Evolutionary conservation across 2,888 invertebrate species (phyloP).

Genomic region (Pseudeuparius sepicola): DNA sequence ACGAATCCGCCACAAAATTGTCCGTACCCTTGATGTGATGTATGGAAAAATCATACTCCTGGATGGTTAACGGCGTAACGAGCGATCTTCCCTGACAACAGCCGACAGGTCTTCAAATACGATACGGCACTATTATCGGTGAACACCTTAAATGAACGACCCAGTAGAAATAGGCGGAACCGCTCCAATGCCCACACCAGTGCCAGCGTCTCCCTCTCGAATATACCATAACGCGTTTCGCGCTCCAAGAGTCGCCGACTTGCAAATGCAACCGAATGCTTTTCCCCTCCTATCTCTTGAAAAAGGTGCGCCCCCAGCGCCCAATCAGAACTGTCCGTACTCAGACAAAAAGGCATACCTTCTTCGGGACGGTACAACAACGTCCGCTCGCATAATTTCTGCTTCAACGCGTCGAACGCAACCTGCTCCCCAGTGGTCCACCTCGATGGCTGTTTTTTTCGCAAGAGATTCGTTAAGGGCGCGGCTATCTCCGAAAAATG

Average conservation of each 20-base stretch:
- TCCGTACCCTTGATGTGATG: no score
- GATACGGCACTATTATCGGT: slow-evolving; percentile 19
- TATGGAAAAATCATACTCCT: no score
- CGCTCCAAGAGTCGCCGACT: slow-evolving; percentile 14
- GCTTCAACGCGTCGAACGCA: slow-evolving; percentile 10
- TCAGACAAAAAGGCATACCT: slow-evolving; percentile 9
- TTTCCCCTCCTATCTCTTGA: slow-evolving; percentile 12
- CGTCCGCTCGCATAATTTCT: slow-evolving; percentile 5
- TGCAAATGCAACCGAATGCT: slow-evolving; percentile 13
- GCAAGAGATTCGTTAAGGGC: slow-evolving; percentile 7
- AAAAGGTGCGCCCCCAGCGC: slow-evolving; percentile 19
- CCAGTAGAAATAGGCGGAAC: slow-evolving; percentile 17
- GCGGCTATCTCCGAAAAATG: slow-evolving; percentile 19
- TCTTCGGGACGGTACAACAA: slow-evolving; percentile 13
- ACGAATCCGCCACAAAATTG: no score
- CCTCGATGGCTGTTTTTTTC: slow-evolving; percentile 7
- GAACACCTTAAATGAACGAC: slow-evolving; percentile 15
- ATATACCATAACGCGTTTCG: slow-evolving; percentile 15
- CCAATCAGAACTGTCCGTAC: slow-evolving; percentile 18
- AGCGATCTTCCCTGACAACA: no score
- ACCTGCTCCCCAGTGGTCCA: slow-evolving; percentile 5
- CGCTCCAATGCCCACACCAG: slow-evolving; percentile 18
- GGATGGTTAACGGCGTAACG: no score
- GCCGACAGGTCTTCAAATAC: slow-evolving; percentile 18
- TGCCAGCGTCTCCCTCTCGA: slow-evolving; percentile 18